A percentile compares a stretch with the other conserved stretches of the same genome.
Conservation (phyloP, 2,888 invertebrate genomes). For the Cephus pygmeus region DNA sequence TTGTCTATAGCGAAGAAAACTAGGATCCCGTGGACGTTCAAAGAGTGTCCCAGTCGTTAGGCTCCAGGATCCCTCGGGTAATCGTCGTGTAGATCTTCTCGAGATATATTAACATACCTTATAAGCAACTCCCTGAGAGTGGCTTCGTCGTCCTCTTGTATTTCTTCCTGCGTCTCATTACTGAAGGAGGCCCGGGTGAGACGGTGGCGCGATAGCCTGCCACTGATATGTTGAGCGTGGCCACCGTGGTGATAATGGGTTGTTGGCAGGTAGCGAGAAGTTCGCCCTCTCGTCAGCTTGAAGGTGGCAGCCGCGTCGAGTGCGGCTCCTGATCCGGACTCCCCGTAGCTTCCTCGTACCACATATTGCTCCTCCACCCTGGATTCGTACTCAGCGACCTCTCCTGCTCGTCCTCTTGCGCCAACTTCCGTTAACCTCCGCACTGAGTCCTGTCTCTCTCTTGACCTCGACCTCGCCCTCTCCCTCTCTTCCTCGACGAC, state of each 20-base stretch:
- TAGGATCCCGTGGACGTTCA: not conserved
- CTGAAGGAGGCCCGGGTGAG: slow-evolving; percentile 74
- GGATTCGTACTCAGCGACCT: slow-evolving; percentile 28
- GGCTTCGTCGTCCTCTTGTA: slow-evolving; percentile 84
- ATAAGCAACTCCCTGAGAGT: slow-evolving; percentile 95
- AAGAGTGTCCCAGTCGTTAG: not conserved
- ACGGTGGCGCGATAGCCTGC: slow-evolving; percentile 60
- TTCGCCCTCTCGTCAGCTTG: slow-evolving; percentile 67
- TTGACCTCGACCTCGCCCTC: slow-evolving; percentile 28
- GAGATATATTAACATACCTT: slow-evolving; percentile 73
- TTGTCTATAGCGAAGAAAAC: not conserved
- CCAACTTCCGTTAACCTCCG: slow-evolving; percentile 11
- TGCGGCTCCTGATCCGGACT: slow-evolving; percentile 54
- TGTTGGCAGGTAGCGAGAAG: slow-evolving; percentile 61
- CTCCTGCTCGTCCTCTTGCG: slow-evolving; percentile 12
- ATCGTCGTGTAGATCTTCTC: not conserved
- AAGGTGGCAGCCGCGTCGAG: slow-evolving; percentile 67
- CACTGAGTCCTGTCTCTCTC: not conserved
- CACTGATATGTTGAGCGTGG: slow-evolving; percentile 44
- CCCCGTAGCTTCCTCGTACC: slow-evolving; percentile 55
- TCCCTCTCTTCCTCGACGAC: not conserved
- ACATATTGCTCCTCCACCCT: slow-evolving; percentile 63
- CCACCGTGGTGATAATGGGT: slow-evolving; percentile 49
- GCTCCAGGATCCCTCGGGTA: not conserved
- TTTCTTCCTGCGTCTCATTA: slow-evolving; percentile 86